Conservation (phyloP, 2,888 invertebrate species). For the Tholera decimalis region DNA sequence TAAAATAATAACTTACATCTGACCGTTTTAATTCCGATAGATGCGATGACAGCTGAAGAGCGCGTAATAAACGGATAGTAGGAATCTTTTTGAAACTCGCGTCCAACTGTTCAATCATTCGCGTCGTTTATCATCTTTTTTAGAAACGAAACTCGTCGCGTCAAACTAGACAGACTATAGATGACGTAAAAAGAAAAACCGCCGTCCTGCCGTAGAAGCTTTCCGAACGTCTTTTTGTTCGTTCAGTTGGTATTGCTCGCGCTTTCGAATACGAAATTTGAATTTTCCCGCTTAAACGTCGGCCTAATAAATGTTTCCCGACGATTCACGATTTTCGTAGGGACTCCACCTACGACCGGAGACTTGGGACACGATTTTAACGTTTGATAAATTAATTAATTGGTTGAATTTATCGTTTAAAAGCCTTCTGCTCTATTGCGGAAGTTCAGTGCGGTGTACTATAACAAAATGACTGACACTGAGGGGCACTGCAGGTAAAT, state of each 20-base stretch:
- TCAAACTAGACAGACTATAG: slow-evolving; percentile 87
- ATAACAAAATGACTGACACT: slow-evolving; percentile 58
- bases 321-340: slow-evolving; percentile 59
- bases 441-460: slow-evolving; percentile 45
- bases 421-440: slow-evolving; percentile 34
- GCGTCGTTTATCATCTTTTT: slow-evolving; percentile 87
- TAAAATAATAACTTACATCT: slow-evolving; percentile 78
- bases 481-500: slow-evolving; percentile 55
- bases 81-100: slow-evolving; percentile 83
- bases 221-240: slow-evolving; percentile 88
- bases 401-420: slow-evolving; percentile 26
- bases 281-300: slow-evolving; percentile 80
- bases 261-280: slow-evolving; percentile 77
- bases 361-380: slow-evolving; percentile 40
- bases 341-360: slow-evolving; percentile 47
- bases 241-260: slow-evolving; percentile 80
- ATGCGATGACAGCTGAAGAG: slow-evolving; percentile 69
- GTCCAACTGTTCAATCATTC: slow-evolving; percentile 88
- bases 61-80: slow-evolving; percentile 75
- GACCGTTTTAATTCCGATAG: slow-evolving; percentile 82
- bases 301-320: slow-evolving; percentile 64
- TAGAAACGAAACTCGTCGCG: slow-evolving; percentile 81
- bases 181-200: slow-evolving; percentile 85
- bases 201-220: slow-evolving; percentile 81
- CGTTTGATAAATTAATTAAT: slow-evolving; percentile 23